phyloP scores from a whole-genome alignment of 2,113 vertebrate species.

The Oryzias melastigma region DNA sequence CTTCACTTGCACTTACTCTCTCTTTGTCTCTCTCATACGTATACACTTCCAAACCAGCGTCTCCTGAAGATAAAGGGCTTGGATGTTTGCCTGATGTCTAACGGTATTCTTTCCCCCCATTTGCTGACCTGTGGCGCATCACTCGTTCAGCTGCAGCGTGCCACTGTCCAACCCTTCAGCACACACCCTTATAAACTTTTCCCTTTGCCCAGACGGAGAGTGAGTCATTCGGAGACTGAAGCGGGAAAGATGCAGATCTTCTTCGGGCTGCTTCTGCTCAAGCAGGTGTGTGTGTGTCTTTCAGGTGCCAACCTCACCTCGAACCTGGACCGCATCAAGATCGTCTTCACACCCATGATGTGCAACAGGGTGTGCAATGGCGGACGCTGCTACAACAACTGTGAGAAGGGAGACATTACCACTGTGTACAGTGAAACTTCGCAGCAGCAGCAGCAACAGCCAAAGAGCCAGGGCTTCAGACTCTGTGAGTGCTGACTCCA shows the following conservation, averaged over 20 bases:
- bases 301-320: conserved; percentile 80
- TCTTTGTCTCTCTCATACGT: conserved; percentile 59
- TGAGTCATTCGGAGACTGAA: conserved; percentile 58
- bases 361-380: conserved; percentile 74
- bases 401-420: conserved; percentile 79
- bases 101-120: conserved; percentile 53
- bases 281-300: conserved; percentile 60
- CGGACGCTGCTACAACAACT: conserved; percentile 77
- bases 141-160: conserved; percentile 55
- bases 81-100: conserved; percentile 59
- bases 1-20: conserved; percentile 58
- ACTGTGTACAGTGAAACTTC: conserved; percentile 78
- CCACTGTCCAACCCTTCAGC: conserved; percentile 64
- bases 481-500: conserved; percentile 75
- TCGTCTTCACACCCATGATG: conserved; percentile 80
- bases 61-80: conserved; percentile 68
- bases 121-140: conserved; percentile 64
- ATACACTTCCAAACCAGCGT: conserved; percentile 71
- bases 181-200: conserved; percentile 70
- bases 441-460: conserved; percentile 58
- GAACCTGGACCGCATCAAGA: conserved; percentile 79
- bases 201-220: conserved; percentile 56
- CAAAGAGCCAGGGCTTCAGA: conserved; percentile 76
- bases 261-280: conserved; percentile 57
- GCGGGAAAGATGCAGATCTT: conserved; percentile 71